Conservation (phyloP, 2,797 vertebrate genomes). For the Passerculus sandwichensis region DNA sequence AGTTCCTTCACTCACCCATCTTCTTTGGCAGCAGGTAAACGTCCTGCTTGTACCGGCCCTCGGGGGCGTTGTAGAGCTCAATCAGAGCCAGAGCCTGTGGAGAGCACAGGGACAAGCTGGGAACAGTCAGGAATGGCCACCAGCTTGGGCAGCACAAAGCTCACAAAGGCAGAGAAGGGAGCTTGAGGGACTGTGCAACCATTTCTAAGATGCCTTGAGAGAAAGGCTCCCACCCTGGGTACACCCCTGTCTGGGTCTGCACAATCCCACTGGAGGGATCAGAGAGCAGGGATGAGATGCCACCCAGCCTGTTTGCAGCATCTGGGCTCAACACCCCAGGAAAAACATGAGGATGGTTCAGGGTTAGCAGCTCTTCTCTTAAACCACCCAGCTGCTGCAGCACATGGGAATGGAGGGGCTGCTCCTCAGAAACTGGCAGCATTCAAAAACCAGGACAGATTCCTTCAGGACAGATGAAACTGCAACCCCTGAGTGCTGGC, state of each 20-base stretch:
- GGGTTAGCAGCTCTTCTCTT: neutral
- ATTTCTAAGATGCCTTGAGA: neutral
- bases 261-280: neutral
- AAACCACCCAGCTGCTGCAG: rapidly evolving
- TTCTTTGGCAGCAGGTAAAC: slow-evolving; percentile 98
- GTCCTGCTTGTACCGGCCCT: slow-evolving; percentile 97
- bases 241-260: neutral
- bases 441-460: neutral
- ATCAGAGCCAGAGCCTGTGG: slow-evolving; percentile 93
- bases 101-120: neutral
- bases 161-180: neutral
- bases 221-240: neutral
- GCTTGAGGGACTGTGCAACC: neutral
- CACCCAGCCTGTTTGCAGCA: neutral
- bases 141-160: neutral
- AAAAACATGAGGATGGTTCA: neutral
- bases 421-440: neutral
- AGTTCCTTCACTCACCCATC: slow-evolving; percentile 86
- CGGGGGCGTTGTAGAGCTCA: slow-evolving; percentile 95
- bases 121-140: neutral
- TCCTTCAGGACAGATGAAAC: neutral
- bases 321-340: neutral
- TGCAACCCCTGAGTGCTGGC: rapidly evolving
- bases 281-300: neutral
- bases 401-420: neutral